Conservation (phyloP, 2,113 vertebrate species). For the Petroica traversi region DNA sequence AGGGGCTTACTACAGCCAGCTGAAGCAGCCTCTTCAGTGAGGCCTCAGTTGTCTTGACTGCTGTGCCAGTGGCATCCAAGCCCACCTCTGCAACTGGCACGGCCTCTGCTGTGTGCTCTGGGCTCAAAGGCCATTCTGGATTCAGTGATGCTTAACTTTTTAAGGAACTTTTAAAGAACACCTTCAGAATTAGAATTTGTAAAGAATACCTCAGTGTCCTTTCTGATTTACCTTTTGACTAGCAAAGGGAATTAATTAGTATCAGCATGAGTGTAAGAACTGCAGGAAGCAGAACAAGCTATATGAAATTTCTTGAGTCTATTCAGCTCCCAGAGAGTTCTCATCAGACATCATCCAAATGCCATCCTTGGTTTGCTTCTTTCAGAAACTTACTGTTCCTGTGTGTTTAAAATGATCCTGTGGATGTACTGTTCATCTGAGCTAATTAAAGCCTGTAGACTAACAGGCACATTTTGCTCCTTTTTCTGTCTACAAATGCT, state of each 20-base stretch:
- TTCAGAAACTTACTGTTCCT: background rate
- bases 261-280: background rate
- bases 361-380: background rate
- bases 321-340: background rate
- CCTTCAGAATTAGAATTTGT: background rate
- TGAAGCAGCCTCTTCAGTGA: background rate
- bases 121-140: background rate
- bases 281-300: background rate
- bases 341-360: conserved; percentile 2
- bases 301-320: background rate
- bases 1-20: background rate
- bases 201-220: background rate
- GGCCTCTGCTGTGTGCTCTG: background rate
- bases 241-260: background rate
- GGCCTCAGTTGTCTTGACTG: accelerated
- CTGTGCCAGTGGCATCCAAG: background rate
- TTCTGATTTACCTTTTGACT: background rate
- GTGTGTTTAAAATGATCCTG: background rate
- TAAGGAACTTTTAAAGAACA: background rate
- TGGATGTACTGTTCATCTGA: background rate
- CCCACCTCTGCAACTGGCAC: background rate
- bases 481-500: background rate
- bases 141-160: background rate
- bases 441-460: conserved; percentile 14
- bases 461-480: background rate